These are phyloP conservation scores for Leucoraja ocellata DNA, from an alignment of 2,797 vertebrate species.

Conservation along the genomic window DNA sequence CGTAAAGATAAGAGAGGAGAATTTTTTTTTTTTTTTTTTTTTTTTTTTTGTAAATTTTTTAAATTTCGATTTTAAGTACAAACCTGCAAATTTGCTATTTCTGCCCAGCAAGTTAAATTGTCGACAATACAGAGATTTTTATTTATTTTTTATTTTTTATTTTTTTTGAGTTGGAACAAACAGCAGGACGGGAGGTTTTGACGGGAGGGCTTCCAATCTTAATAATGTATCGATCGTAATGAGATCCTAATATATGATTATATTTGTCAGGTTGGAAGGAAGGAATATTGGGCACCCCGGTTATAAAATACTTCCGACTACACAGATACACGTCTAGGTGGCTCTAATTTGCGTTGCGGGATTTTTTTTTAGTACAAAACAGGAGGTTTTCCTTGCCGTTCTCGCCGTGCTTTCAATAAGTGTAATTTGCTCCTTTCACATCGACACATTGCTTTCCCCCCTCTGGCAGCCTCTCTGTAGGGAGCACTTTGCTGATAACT, in stretches of 20 bases:
- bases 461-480: slow-evolving; percentile 59
- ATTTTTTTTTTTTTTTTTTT: background rate
- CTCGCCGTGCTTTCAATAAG: slow-evolving; percentile 52
- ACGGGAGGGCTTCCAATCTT: background rate
- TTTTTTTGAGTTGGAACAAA: background rate
- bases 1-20: too few species aligned
- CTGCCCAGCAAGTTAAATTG: background rate
- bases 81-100: background rate
- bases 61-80: background rate
- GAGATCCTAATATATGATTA: background rate
- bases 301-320: background rate
- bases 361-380: background rate
- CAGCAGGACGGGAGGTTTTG: background rate
- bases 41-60: too few species aligned
- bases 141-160: too few species aligned
- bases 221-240: background rate
- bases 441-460: slow-evolving; percentile 53
- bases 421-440: slow-evolving; percentile 65
- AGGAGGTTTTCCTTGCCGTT: slow-evolving; percentile 40
- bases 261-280: background rate
- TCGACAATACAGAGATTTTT: too few species aligned
- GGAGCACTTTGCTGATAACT: slow-evolving; percentile 94
- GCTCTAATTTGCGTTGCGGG: background rate
- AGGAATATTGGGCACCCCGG: background rate
- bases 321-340: background rate